Conservation (phyloP, 2,888 invertebrate species). For the Diarsia dahlii region DNA sequence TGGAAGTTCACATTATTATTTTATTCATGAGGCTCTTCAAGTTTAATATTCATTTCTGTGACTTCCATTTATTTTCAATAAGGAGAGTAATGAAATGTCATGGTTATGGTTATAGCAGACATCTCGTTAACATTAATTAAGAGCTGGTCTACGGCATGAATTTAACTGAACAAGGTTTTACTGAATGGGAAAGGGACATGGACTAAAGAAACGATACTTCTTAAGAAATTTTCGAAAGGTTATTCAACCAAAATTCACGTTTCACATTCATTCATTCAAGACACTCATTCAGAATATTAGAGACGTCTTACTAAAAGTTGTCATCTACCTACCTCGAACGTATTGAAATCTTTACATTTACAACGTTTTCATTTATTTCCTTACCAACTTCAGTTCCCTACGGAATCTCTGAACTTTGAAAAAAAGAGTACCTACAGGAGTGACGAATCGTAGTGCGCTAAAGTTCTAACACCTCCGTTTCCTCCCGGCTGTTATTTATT, state of each 20-base stretch:
- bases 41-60: constrained; percentile 47
- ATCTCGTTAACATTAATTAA: constrained; percentile 23
- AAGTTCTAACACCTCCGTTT: constrained; percentile 37
- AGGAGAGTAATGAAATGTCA: constrained; percentile 27
- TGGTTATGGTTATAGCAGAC: constrained; percentile 1
- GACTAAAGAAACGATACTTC: not conserved
- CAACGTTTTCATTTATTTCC: not conserved
- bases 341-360: constrained; percentile 2
- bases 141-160: not conserved
- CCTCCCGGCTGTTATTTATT: constrained; percentile 50
- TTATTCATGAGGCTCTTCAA: constrained; percentile 47
- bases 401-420: constrained; percentile 13
- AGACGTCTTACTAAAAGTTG: not conserved
- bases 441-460: constrained; percentile 48
- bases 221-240: not conserved
- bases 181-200: not conserved
- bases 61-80: constrained; percentile 39
- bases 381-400: not conserved
- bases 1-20: constrained; percentile 57
- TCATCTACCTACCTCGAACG: not conserved
- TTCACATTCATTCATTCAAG: not conserved
- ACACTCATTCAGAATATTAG: not conserved
- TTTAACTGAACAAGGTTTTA: not conserved
- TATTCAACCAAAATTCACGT: not conserved
- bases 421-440: constrained; percentile 18